phyloP scores from a whole-genome alignment of 2,113 vertebrate species.

The Nymphicus hollandicus region DNA sequence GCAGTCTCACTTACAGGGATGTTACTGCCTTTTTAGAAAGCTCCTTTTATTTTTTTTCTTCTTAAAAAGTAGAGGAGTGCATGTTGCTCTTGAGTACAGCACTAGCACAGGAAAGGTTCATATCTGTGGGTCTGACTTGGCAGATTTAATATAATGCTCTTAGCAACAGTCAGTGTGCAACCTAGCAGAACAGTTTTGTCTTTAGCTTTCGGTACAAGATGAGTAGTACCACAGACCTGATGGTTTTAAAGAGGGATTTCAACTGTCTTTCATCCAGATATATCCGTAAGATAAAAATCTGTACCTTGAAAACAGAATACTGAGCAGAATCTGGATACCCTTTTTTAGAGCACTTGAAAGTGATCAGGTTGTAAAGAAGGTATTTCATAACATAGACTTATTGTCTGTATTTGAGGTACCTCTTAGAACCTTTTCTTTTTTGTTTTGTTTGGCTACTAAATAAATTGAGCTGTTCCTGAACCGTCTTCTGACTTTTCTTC shows the following conservation, averaged over 20 bases:
- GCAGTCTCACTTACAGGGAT: neutral
- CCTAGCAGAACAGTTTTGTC: neutral
- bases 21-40: neutral
- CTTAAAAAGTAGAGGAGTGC: neutral
- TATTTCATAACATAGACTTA: neutral
- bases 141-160: neutral
- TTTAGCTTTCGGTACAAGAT: neutral
- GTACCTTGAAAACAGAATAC: neutral
- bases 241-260: neutral
- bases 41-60: neutral
- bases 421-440: slow-evolving; percentile 62
- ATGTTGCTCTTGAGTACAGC: neutral
- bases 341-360: neutral
- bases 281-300: neutral
- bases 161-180: neutral
- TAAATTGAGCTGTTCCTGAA: slow-evolving; percentile 60
- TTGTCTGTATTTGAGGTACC: slow-evolving; percentile 37
- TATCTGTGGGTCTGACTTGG: neutral
- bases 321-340: neutral
- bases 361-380: neutral
- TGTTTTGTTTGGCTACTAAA: slow-evolving; percentile 82
- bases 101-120: neutral
- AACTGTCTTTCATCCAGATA: neutral
- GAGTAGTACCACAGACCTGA: neutral
- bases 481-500: slow-evolving; percentile 60